Evolutionary conservation across 2,888 invertebrate genomes (phyloP), one percentile per base, ranked within the genome.

Genomic region (Nymphalis urticae): DNA sequence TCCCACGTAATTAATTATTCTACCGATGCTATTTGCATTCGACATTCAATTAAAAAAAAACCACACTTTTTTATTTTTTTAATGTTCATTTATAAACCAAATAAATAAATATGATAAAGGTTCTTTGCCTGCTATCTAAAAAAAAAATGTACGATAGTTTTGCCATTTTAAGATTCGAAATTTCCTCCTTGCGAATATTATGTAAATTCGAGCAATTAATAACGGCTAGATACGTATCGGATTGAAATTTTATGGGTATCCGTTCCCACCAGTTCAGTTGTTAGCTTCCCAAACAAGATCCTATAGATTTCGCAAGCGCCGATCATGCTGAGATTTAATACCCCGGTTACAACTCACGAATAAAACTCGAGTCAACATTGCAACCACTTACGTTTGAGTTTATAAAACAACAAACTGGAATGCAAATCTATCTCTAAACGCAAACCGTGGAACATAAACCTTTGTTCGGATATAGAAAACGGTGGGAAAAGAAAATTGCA

Each of bases 321-420:
- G 75, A 84, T 84, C 85, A 82, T 82, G 82, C 80, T 80, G 80
- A 83, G 87, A 88, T 88, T 88, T 88, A 89, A 85, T 87, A 84
- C 83, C 78, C 77, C 77, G 80, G 79, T 80, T 75, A 75, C 54
- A 56, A 56, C 82, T 84, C 86, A 86, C 87, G 86, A 87, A 72
- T 65, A 53, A 65, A 63, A 62, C 61, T 36, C 58, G 65, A 61
- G 62, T 69, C 71, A 72, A 69, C 66, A 51, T 42, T 53, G 47
- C 48, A 51, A 32, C 27, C 53, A 53, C 13, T 50, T 53, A 51
- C 62, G 62, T 62, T 75, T 66, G 53, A 69, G 68, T 73, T 72
- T 50, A 71, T 59, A 67, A 69, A 68, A 66, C 66, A 70, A 53
- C 51, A 27, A 48, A 13, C 42, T 65, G 64, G 21, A 48, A 42